Percentiles rank a stretch among this genome's conserved stretches.
Evolutionary conservation across 1,140 invertebrate genomes (phyloP).

Genomic region (Alviniconcha marisindica): DNA sequence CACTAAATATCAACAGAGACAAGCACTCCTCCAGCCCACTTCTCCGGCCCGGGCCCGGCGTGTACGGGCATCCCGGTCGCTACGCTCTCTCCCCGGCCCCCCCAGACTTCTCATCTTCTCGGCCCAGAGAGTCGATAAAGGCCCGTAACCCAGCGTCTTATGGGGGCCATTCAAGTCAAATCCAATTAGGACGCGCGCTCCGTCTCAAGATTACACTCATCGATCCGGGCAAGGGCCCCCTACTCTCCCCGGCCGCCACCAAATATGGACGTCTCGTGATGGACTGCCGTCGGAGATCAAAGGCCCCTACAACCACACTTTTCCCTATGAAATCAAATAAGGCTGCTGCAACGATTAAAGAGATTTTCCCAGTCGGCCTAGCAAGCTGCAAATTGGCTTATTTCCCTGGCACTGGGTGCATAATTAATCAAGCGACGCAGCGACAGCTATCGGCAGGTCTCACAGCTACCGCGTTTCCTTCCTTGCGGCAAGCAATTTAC

Average conservation of each 20-base stretch:
- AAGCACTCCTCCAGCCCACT: neutral
- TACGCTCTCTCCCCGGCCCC: slow-evolving; percentile 20
- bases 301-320: neutral
- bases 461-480: neutral
- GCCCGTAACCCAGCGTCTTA: slow-evolving; percentile 38
- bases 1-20: slow-evolving; percentile 36
- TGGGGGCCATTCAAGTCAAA: slow-evolving; percentile 48
- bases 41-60: neutral
- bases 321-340: slow-evolving; percentile 49
- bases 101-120: slow-evolving; percentile 29
- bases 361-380: slow-evolving; percentile 41
- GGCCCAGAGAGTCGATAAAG: slow-evolving; percentile 33
- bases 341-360: slow-evolving; percentile 36
- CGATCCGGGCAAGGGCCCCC: slow-evolving; percentile 20
- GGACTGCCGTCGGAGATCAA: slow-evolving; percentile 31
- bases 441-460: slow-evolving; percentile 41
- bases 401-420: slow-evolving; percentile 40
- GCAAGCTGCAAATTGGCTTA: slow-evolving; percentile 49
- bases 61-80: neutral
- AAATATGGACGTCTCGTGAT: slow-evolving; percentile 36
- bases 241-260: slow-evolving; percentile 1
- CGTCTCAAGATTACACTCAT: slow-evolving; percentile 46
- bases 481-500: slow-evolving; percentile 11
- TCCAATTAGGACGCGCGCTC: slow-evolving; percentile 44
- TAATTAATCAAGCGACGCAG: slow-evolving; percentile 45